A percentile compares a stretch with the other conserved stretches of the same genome.
These are phyloP conservation scores for Cochlearius cochlearius DNA, from an alignment of 2,113 vertebrate genomes.

Conservation along the genomic window DNA sequence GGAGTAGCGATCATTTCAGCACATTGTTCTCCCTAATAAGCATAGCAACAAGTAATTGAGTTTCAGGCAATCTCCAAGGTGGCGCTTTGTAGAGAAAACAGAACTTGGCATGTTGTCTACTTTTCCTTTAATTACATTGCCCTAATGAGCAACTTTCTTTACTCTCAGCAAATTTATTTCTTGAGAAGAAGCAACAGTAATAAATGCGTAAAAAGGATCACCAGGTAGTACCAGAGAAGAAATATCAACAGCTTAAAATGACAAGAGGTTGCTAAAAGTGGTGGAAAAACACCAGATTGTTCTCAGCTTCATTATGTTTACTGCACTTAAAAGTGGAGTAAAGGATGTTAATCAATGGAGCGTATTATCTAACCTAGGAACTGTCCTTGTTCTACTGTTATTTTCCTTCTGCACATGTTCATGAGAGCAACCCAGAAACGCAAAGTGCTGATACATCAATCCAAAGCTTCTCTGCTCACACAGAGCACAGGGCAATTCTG, in stretches of 20 bases:
- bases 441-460: not conserved
- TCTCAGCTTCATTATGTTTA: not conserved
- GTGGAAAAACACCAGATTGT: not conserved
- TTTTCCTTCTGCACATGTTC: not conserved
- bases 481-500: not conserved
- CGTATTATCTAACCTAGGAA: not conserved
- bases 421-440: not conserved
- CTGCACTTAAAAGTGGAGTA: not conserved
- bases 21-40: conserved; percentile 70
- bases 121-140: conserved; percentile 72
- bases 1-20: conserved; percentile 53
- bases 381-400: not conserved
- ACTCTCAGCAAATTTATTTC: conserved; percentile 55
- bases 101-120: conserved; percentile 61
- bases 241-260: not conserved
- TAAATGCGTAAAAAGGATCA: conserved; percentile 18
- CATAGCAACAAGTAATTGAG: conserved; percentile 68
- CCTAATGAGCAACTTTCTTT: conserved; percentile 62
- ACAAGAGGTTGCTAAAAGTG: not conserved
- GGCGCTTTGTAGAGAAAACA: conserved; percentile 53
- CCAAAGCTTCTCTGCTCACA: not conserved
- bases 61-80: conserved; percentile 72
- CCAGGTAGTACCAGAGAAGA: not conserved
- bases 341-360: not conserved
- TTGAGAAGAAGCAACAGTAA: conserved; percentile 55